phyloP scores from a whole-genome alignment of 1,140 invertebrate species.

The Pseudomyrmex sp. region DNA sequence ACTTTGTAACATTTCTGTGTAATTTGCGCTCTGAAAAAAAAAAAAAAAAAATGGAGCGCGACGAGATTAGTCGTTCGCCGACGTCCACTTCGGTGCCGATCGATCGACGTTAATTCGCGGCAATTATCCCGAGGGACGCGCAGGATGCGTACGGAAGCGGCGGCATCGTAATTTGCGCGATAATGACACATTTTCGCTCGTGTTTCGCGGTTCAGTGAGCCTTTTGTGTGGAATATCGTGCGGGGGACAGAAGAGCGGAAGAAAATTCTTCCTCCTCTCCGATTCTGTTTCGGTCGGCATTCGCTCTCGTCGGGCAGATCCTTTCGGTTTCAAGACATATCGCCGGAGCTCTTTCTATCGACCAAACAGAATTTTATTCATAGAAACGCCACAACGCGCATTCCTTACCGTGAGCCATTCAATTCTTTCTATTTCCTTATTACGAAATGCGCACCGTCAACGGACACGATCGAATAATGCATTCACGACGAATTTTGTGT shows the following conservation, averaged over 20 bases:
- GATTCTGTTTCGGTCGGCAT: neutral
- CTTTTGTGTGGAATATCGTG: constrained; percentile 30
- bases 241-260: neutral
- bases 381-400: neutral
- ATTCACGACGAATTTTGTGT: neutral
- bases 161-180: constrained; percentile 39
- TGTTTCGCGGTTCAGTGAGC: constrained; percentile 24
- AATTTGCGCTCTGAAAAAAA: constrained; percentile 14
- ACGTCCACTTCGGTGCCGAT: constrained; percentile 21
- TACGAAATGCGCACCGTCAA: neutral
- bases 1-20: neutral
- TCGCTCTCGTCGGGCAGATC: constrained; percentile 10
- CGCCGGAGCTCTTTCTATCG: constrained; percentile 33
- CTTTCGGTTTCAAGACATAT: constrained; percentile 23
- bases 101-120: constrained; percentile 42
- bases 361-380: constrained; percentile 66
- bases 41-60: neutral
- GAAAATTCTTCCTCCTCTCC: neutral
- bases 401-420: neutral
- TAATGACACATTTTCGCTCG: constrained; percentile 34
- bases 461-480: neutral
- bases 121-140: constrained; percentile 51
- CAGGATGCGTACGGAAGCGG: constrained; percentile 44
- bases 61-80: constrained; percentile 17
- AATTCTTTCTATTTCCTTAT: constrained; percentile 9